A percentile compares a stretch with the other conserved stretches of the same genome.
phyloP scores from a whole-genome alignment of 2,888 invertebrate genomes.

The Stegophylla sp. region DNA sequence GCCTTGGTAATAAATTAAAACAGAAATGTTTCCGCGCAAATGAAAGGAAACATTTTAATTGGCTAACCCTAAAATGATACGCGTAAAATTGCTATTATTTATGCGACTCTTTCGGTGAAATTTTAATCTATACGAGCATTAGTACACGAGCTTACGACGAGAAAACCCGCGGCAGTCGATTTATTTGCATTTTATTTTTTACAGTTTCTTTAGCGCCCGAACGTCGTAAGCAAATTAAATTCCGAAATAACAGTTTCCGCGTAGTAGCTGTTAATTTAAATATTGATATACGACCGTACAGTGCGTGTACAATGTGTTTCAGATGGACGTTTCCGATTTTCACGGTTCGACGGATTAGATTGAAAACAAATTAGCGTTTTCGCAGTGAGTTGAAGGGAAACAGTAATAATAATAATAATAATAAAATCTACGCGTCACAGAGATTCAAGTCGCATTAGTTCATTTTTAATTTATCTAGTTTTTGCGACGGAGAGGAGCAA shows the following conservation, averaged over 20 bases:
- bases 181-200: conserved; percentile 14
- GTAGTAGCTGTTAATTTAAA: neutral
- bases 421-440: conserved; percentile 16
- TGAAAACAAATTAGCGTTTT: conserved; percentile 18
- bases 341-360: neutral
- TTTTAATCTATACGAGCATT: neutral
- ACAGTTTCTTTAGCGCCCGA: neutral
- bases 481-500: conserved; percentile 21
- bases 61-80: neutral
- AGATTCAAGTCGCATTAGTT: conserved; percentile 20
- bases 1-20: too few species aligned
- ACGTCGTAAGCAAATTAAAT: neutral
- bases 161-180: neutral
- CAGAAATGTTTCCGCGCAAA: neutral
- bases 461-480: conserved; percentile 40
- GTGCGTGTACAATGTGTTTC: neutral
- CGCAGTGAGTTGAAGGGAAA: neutral
- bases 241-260: neutral
- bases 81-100: too few species aligned
- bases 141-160: neutral
- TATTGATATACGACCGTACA: neutral
- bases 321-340: neutral
- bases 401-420: neutral
- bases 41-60: neutral
- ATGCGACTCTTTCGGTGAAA: neutral